Conservation (phyloP, 2,797 vertebrate genomes). For the Heliangelus exortis region DNA sequence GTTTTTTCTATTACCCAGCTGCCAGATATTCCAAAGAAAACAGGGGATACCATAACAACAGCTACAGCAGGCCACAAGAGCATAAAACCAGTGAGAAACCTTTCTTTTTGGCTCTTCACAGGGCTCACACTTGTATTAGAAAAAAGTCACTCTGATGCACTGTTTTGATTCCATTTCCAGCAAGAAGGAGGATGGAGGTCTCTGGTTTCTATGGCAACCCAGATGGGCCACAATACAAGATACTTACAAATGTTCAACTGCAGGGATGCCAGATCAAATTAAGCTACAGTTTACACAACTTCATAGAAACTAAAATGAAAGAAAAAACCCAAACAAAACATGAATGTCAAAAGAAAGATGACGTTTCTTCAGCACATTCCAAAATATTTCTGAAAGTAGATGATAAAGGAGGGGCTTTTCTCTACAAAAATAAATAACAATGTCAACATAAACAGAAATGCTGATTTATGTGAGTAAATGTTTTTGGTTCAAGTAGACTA, state of each 20-base stretch:
- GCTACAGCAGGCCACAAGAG: constrained; percentile 47
- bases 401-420: constrained; percentile 51
- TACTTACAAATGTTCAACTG: constrained; percentile 80
- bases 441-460: constrained; percentile 60
- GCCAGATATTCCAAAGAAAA: constrained; percentile 68
- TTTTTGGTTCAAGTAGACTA: constrained; percentile 76
- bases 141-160: constrained; percentile 78
- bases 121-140: constrained; percentile 71
- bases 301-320: constrained; percentile 74
- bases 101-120: constrained; percentile 73
- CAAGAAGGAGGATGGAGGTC: constrained; percentile 81
- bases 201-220: constrained; percentile 84
- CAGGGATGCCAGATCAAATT: constrained; percentile 80
- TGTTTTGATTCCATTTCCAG: constrained; percentile 81
- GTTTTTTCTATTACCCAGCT: constrained; percentile 57
- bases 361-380: constrained; percentile 61
- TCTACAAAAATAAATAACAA: constrained; percentile 66
- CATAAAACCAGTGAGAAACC: constrained; percentile 70
- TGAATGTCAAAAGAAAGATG: constrained; percentile 68
- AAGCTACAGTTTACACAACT: constrained; percentile 80
- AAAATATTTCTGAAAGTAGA: constrained; percentile 65
- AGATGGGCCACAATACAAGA: constrained; percentile 83
- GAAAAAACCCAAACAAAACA: constrained; percentile 71
- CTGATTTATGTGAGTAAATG: constrained; percentile 73
- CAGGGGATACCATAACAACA: constrained; percentile 53